phyloP scores from a whole-genome alignment of 2,888 invertebrate genomes.

The Rambutsinella grinnellia region DNA sequence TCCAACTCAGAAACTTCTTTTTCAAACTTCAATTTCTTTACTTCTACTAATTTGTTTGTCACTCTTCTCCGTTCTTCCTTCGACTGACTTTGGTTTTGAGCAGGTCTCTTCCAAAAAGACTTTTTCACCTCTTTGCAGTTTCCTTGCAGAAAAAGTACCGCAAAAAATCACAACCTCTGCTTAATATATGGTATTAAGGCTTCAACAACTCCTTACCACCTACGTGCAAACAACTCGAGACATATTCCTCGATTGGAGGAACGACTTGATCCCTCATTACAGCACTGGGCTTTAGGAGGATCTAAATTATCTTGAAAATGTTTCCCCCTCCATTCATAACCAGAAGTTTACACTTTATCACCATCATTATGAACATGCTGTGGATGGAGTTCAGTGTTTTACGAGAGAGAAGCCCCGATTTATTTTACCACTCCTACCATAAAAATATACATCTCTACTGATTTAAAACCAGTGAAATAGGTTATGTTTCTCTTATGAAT shows the following conservation, averaged over 20 bases:
- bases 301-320: slow-evolving; percentile 1
- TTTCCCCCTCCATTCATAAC: slow-evolving; percentile 19
- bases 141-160: too few species aligned
- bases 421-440: too few species aligned
- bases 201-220: neutral
- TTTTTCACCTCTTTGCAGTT: neutral
- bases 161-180: neutral
- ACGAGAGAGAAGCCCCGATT: too few species aligned
- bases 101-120: slow-evolving; percentile 1
- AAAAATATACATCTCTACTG: slow-evolving; percentile 9
- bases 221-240: neutral
- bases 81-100: slow-evolving; percentile 29
- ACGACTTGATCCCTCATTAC: slow-evolving; percentile 34
- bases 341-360: slow-evolving; percentile 5
- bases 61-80: slow-evolving; percentile 1
- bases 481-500: neutral
- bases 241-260: neutral
- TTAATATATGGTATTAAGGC: neutral
- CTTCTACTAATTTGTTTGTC: slow-evolving; percentile 3
- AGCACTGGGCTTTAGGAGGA: slow-evolving; percentile 32
- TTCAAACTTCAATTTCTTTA: neutral
- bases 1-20: neutral
- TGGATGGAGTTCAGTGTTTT: too few species aligned
- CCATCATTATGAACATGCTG: too few species aligned
- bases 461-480: slow-evolving; percentile 3